phyloP scores from a whole-genome alignment of 2,888 invertebrate species.

The Hydrotaea diabolus region DNA sequence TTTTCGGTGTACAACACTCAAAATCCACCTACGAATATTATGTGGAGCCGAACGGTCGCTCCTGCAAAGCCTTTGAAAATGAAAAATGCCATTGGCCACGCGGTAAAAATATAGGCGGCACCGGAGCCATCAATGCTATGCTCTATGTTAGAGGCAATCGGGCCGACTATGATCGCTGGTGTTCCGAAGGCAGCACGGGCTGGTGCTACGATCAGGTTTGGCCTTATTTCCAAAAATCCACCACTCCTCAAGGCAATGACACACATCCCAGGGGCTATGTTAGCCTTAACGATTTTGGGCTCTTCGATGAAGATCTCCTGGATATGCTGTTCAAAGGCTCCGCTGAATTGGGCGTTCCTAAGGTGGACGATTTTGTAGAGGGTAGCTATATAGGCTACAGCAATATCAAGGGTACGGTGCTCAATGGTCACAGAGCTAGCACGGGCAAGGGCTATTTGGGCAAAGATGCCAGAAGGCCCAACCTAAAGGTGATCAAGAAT shows the following conservation, averaged over 20 bases:
- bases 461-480: conserved; percentile 81
- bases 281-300: conserved; percentile 79
- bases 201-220: conserved; percentile 88
- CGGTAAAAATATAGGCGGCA: conserved; percentile 85
- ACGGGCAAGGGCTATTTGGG: conserved; percentile 86
- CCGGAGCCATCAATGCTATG: conserved; percentile 85
- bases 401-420: conserved; percentile 80
- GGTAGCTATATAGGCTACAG: conserved; percentile 81
- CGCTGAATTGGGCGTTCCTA: conserved; percentile 80
- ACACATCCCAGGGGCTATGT: conserved; percentile 74
- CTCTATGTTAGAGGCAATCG: conserved; percentile 84
- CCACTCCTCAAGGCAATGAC: conserved; percentile 56
- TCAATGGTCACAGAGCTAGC: conserved; percentile 87
- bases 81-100: conserved; percentile 82
- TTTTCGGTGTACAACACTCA: conserved; percentile 68
- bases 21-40: conserved; percentile 70
- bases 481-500: conserved; percentile 83
- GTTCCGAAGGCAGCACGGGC: conserved; percentile 81
- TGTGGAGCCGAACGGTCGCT: conserved; percentile 68
- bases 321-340: conserved; percentile 79
- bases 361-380: conserved; percentile 77
- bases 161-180: conserved; percentile 85
- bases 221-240: conserved; percentile 90
- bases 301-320: conserved; percentile 57
- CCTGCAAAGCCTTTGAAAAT: conserved; percentile 68